A percentile compares a stretch with the other conserved stretches of the same genome.
Evolutionary conservation across 2,113 vertebrate genomes (phyloP).

Genomic region (Xenus cinereus): DNA sequence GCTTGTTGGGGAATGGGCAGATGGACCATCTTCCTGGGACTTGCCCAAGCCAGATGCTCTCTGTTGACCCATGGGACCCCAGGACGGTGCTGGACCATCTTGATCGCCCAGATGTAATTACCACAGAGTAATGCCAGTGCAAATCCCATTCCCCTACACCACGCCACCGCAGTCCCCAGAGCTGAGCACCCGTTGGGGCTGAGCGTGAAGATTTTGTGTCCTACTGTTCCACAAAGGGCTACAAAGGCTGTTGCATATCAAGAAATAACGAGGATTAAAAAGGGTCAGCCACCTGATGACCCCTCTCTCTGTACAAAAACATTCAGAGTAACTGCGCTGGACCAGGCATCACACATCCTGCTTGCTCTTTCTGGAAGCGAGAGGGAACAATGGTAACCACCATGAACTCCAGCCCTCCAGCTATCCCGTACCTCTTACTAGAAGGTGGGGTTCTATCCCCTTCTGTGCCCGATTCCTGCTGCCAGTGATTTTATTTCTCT

Average conservation of each 20-base stretch:
- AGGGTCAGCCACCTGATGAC: background rate
- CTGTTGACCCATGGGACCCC: background rate
- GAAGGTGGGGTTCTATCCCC: accelerated
- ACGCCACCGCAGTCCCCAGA: background rate
- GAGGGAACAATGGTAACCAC: background rate
- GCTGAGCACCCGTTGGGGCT: background rate
- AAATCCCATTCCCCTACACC: background rate
- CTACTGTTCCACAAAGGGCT: background rate
- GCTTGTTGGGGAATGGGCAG: background rate
- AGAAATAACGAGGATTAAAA: background rate
- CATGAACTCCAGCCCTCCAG: accelerated
- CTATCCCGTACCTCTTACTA: background rate
- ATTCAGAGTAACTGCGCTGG: accelerated
- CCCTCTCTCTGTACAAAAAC: background rate
- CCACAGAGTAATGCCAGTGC: accelerated
- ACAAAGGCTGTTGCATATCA: background rate
- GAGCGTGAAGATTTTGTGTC: background rate
- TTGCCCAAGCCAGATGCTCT: background rate
- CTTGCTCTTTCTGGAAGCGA: background rate
- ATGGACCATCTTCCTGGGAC: background rate
- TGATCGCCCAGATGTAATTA: background rate
- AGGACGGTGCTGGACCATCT: background rate
- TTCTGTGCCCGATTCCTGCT: background rate
- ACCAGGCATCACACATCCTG: background rate
- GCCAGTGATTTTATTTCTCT: background rate